Evolutionary conservation across 2,113 vertebrate genomes (phyloP), one percentile per base, ranked within the genome.

Genomic region (Potamarius usumacintae): DNA sequence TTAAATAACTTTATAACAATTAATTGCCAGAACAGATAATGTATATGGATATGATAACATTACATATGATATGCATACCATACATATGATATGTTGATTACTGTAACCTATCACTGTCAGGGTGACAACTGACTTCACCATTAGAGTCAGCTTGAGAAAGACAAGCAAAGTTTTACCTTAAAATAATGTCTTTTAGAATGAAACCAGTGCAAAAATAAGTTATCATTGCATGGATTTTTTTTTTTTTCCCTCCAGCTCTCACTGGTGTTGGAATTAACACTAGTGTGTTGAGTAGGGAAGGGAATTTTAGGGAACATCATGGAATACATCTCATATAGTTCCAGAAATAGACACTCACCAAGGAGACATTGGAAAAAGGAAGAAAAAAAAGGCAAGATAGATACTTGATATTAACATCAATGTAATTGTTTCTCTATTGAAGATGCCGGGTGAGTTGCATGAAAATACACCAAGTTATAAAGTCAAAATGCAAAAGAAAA

Each of bases 281-380:
- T 25, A 30, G 8, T 27, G 58, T 30, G 55, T 30, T 20, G 14
- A 25, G 53, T 30, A n/a, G 62, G 63, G 30, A 72, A 72, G 6
- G 60, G 74, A 86, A 76, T 25, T 52, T 76, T 76, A 12, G 74
- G 74, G 22, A 77, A 52, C 48, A n/a, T 77, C 52, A 77, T 77
- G 22, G 22, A 52, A 65, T 86, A 53, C n/a, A 78, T 63, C 22
- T 74, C 48, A n/a, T 53, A 76, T 79, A 62, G 42, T 79, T 85
- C 57, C 57, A 63, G 74, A 85, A 85, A 77, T 50, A 85, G 71
- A 77, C 8, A 50, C 34, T 76, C 48, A 67, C 42, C 71, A 78
- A n/a, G 58, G 74, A 79, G 72, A 50, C 22, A 6, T n/a, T 77
- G 42, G 9, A 77, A 52, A 25, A 22, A 10, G 15, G 12, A 76